Percentiles rank a stretch among this genome's conserved stretches.
Conservation (phyloP, 2,888 invertebrate species). For the Seira sanloemensis region DNA sequence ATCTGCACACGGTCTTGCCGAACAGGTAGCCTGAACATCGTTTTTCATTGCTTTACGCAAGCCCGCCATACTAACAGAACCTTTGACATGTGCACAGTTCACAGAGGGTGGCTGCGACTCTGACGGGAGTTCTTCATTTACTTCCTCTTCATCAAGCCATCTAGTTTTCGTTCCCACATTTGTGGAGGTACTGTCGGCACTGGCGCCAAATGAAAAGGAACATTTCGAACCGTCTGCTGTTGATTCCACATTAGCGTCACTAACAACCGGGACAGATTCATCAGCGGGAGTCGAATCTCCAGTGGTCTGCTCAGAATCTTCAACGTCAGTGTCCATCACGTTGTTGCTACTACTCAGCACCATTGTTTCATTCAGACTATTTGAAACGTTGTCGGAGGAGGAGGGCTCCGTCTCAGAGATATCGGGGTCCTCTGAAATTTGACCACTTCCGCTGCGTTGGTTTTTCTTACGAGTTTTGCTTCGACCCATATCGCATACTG, state of each 20-base stretch:
- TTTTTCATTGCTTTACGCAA: slow-evolving; percentile 62
- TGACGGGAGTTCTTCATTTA: not conserved
- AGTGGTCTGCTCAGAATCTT: slow-evolving; percentile 49
- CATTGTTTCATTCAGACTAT: slow-evolving; percentile 42
- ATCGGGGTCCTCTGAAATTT: slow-evolving; percentile 46
- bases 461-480: slow-evolving; percentile 56
- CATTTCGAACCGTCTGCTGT: not conserved
- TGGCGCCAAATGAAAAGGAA: not conserved
- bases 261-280: not conserved
- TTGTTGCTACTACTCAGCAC: slow-evolving; percentile 36
- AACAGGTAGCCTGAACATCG: slow-evolving; percentile 44
- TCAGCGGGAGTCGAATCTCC: slow-evolving; percentile 19
- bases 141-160: slow-evolving; percentile 26
- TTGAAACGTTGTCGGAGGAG: slow-evolving; percentile 37
- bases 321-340: slow-evolving; percentile 55
- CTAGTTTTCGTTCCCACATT: not conserved
- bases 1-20: slow-evolving; percentile 31
- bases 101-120: not conserved
- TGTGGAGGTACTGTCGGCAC: not conserved
- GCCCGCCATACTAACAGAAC: slow-evolving; percentile 54
- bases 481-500: slow-evolving; percentile 28
- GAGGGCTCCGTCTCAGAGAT: slow-evolving; percentile 54
- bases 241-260: not conserved
- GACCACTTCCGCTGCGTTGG: slow-evolving; percentile 39
- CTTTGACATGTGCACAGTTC: slow-evolving; percentile 52